Conservation (phyloP, 2,113 vertebrate species). For the Saguinus midas region DNA sequence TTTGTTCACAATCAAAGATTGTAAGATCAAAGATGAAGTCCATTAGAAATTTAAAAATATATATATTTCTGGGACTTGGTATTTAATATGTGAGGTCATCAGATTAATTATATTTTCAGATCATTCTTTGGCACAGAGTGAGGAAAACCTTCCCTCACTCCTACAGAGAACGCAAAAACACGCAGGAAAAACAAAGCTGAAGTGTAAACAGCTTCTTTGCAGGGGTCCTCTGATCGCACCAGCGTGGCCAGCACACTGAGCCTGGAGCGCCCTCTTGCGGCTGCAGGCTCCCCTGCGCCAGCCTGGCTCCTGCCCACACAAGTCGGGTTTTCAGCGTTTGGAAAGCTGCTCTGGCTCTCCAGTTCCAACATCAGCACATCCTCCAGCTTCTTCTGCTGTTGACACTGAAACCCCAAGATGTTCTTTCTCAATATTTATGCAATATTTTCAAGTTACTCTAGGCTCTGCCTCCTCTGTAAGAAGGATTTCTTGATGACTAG, state of each 20-base stretch:
- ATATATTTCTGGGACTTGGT: neutral
- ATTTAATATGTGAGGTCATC: slow-evolving; percentile 51
- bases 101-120: neutral
- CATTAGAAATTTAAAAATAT: neutral
- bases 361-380: neutral
- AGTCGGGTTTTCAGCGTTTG: neutral
- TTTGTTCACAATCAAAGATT: neutral
- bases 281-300: neutral
- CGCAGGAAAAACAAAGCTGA: neutral
- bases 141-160: neutral
- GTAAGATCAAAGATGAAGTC: slow-evolving; percentile 13
- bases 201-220: neutral
- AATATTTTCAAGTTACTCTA: neutral
- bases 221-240: rapidly evolving
- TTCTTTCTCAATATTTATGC: neutral
- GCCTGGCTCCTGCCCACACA: neutral
- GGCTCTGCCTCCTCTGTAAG: slow-evolving; percentile 10
- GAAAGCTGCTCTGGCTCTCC: neutral
- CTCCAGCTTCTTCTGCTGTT: neutral
- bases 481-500: slow-evolving; percentile 1
- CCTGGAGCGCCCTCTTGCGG: slow-evolving; percentile 75
- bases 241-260: neutral
- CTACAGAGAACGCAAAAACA: neutral
- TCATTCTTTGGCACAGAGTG: neutral
- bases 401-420: neutral